Evolutionary conservation across 2,797 vertebrate genomes (phyloP).

Genomic region (Enoplosus armatus): DNA sequence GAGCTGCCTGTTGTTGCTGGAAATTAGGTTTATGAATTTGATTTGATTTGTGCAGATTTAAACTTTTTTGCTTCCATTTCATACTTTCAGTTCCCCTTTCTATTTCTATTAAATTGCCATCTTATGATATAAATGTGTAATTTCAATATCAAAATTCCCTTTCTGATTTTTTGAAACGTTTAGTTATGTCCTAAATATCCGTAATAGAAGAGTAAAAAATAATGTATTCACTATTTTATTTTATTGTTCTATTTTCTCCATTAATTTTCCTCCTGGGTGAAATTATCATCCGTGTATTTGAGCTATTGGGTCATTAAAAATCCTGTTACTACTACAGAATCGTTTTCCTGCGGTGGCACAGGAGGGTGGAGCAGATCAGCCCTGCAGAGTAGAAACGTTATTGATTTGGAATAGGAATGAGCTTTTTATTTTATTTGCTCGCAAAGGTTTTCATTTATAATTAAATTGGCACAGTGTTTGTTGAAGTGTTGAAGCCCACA

Average conservation of each 20-base stretch:
- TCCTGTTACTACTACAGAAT: not conserved
- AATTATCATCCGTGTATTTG: constrained; percentile 40
- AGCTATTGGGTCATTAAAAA: constrained; percentile 42
- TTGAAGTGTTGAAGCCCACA: not conserved
- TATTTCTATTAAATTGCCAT: not conserved
- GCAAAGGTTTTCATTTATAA: constrained; percentile 23
- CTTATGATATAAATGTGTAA: constrained; percentile 2
- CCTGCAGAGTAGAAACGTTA: constrained; percentile 32
- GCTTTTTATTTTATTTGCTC: constrained; percentile 42
- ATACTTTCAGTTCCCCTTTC: not conserved
- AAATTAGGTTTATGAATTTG: no score
- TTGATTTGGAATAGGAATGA: constrained; percentile 14
- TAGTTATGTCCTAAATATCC: constrained; percentile 6
- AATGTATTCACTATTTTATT: constrained; percentile 15
- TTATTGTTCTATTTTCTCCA: constrained; percentile 33
- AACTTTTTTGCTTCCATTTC: not conserved
- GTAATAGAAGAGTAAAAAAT: constrained; percentile 4
- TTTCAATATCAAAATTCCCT: constrained; percentile 1
- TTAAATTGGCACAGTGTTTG: constrained; percentile 16
- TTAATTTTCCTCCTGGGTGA: constrained; percentile 52
- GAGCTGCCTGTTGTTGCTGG: no score
- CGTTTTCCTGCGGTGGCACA: constrained; percentile 30
- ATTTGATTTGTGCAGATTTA: not conserved
- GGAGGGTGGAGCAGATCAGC: not conserved
- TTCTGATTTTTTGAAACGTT: constrained; percentile 23